Evolutionary conservation across 1,140 invertebrate genomes (phyloP).

Genomic region (Ceratina australensis): DNA sequence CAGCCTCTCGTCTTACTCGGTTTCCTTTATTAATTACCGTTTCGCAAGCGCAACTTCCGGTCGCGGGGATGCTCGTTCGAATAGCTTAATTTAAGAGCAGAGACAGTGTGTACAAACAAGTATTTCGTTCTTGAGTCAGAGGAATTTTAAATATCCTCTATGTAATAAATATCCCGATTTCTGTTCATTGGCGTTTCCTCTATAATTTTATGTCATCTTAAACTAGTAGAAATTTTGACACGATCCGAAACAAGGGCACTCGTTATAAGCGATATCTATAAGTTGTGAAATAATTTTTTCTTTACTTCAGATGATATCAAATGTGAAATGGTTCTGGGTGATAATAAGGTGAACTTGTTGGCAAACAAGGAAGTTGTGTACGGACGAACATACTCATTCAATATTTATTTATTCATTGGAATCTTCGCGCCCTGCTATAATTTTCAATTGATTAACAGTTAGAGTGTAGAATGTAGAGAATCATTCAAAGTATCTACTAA

Average conservation of each 20-base stretch:
- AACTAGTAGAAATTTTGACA: no score
- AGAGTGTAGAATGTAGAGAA: neutral
- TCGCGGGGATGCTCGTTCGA: neutral
- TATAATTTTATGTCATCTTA: no score
- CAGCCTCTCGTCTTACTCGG: conserved; percentile 22
- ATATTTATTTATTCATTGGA: neutral
- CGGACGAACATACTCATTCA: neutral
- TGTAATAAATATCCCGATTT: no score
- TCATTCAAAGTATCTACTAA: neutral
- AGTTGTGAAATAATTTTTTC: no score
- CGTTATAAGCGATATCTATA: no score
- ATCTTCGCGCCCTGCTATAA: neutral
- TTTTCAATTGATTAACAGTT: neutral
- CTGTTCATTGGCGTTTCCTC: no score
- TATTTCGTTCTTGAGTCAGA: neutral
- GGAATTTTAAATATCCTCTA: neutral
- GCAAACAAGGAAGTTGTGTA: neutral
- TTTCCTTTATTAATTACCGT: conserved; percentile 40
- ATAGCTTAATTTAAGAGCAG: conserved; percentile 14
- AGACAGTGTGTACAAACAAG: conserved; percentile 5
- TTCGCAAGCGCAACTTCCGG: conserved; percentile 39
- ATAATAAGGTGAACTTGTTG: neutral
- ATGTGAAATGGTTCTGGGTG: neutral
- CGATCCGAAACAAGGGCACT: no score
- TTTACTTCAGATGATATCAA: neutral